Conservation (phyloP, 2,888 invertebrate genomes). For the Papilio demoleus region DNA sequence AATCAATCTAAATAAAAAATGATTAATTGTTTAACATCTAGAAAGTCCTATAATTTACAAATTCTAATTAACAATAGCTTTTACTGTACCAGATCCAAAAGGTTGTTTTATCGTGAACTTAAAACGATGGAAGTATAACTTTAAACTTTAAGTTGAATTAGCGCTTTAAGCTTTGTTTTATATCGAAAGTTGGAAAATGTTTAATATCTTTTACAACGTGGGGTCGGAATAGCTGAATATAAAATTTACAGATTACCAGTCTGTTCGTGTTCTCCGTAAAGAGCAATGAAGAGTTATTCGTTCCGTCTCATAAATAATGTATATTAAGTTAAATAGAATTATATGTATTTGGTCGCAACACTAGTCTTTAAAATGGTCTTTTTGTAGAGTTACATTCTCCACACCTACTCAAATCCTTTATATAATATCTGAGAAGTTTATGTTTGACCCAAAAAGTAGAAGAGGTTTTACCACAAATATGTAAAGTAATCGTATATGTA, state of each 20-base stretch:
- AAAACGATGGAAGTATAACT: not conserved
- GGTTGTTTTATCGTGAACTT: not conserved
- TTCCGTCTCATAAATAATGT: not conserved
- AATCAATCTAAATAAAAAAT: not conserved
- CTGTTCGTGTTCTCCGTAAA: not conserved
- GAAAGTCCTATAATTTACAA: not conserved
- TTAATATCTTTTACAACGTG: conserved; percentile 15
- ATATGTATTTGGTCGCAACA: no score
- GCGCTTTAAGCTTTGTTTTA: conserved; percentile 10
- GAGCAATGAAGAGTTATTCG: not conserved
- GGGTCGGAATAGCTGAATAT: conserved; percentile 4
- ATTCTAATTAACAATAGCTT: not conserved
- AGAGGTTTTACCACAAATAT: not conserved
- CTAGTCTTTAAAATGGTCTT: no score
- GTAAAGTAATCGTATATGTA: no score
- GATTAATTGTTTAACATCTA: no score
- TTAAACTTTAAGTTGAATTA: conserved; percentile 11
- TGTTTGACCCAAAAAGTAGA: no score
- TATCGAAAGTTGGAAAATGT: conserved; percentile 6
- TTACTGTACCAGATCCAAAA: not conserved
- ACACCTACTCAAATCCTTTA: no score
- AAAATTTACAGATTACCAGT: conserved; percentile 9
- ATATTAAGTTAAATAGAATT: not conserved
- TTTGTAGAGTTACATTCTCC: no score
- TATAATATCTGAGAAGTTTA: no score